These are phyloP conservation scores for Battus philenor DNA, from an alignment of 1,140 invertebrate species.

Conservation along the genomic window DNA sequence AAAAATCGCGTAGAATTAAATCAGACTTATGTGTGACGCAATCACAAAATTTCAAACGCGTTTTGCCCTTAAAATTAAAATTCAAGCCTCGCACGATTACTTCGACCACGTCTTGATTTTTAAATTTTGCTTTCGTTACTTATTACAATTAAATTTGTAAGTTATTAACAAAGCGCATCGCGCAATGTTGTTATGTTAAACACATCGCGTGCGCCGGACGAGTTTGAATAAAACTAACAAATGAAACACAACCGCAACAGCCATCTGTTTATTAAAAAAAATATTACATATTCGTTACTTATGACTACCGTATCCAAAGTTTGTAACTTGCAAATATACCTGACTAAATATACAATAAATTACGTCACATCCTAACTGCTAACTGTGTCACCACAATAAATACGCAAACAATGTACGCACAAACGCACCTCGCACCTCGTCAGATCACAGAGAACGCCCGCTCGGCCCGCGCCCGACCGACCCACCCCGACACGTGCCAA, in stretches of 20 bases:
- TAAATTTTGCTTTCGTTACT: too few species aligned
- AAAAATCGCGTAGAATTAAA: too few species aligned
- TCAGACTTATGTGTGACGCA: too few species aligned
- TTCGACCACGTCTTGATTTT: too few species aligned
- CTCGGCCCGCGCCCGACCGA: too few species aligned
- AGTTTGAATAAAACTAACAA: background rate
- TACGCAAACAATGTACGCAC: slow-evolving; percentile 8
- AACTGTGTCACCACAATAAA: slow-evolving; percentile 4
- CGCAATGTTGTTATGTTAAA: background rate
- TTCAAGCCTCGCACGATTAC: too few species aligned
- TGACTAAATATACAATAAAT: slow-evolving; percentile 3
- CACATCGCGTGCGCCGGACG: too few species aligned
- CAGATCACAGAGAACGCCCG: slow-evolving; percentile 7
- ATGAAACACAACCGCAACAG: background rate
- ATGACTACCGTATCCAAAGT: slow-evolving; percentile 9
- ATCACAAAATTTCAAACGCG: too few species aligned
- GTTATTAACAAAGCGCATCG: too few species aligned
- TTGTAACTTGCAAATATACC: background rate
- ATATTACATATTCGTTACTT: slow-evolving; percentile 4
- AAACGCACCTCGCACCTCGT: slow-evolving; percentile 6
- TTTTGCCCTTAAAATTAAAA: too few species aligned
- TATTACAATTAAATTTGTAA: too few species aligned
- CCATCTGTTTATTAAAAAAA: slow-evolving; percentile 10
- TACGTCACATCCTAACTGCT: background rate
- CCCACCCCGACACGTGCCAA: background rate